Base-by-base conservation (phyloP, 2,113 vertebrate species). In the Atlantisia rogersi region DNA sequence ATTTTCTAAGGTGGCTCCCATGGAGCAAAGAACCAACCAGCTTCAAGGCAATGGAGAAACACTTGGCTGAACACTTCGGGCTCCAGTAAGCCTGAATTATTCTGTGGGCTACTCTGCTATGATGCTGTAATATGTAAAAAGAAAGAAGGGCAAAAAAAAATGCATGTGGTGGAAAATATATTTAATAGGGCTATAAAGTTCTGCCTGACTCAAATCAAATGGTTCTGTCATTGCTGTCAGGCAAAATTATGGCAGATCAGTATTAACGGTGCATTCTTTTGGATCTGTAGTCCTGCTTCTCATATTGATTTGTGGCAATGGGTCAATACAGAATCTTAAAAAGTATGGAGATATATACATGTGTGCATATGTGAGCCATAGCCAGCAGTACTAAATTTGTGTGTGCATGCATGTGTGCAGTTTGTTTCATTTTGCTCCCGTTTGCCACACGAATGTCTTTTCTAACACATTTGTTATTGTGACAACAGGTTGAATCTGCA, bases 401-500 rank as follows among this genome's bases (percentile, higher is more conserved):
- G 69, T 77, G 55, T 64, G 62, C 75, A 42, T 70, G 46, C 65
- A 37, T 16, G 44, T 91, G 92, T 70, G 65, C 35, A 25, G 82
- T 88, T 32, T 2, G 11, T 77, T 96, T 82, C 40, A 96, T 92
- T 97, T 96, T 96, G 93, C 64, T 97, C 56, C 77, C 44, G 40
- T 95, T 94, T 97, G 68, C 81, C 90, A 94, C 62, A 76, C 1
- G 40, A 95, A 60, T 21, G 2, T 92, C 92, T 96, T 79, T 94
- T 96, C 92, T 73, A 82, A 96, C 53, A 87, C 93, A 95, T 93
- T 94, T 60, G 86, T 97, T 97, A 97, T 87, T 88, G 67, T 96
- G 97, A 97, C 97, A 98, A 97, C 86, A 96, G 89, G 96, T 97
- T 98, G 91, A 97, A 97, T 97, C 93, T 93, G 91, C 88, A 97